Evolutionary conservation across 2,113 vertebrate genomes (phyloP), one percentile per base, ranked within the genome.

Genomic region (Saccopteryx leptura): DNA sequence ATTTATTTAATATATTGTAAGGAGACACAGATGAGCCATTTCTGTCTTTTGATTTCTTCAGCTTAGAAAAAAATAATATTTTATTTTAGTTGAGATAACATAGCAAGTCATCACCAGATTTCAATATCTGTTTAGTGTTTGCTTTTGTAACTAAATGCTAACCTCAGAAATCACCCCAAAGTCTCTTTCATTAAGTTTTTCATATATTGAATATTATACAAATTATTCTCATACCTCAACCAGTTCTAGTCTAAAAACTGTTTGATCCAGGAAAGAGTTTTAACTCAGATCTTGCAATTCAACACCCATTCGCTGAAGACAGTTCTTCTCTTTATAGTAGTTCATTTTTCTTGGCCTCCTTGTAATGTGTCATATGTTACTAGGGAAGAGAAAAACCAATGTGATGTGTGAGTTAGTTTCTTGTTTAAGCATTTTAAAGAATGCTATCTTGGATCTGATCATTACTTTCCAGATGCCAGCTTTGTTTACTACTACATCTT

Each of bases 21-120:
- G 39, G 28, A 93, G 60, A 81, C 5, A 81, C 19, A 87, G 9
- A 58, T 60, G 33, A 85, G 11, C 11, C 50, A 46, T 75, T 93
- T 85, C 83, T 94, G 33, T 72, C n/a, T 96, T 94, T 89, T 75
- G 17, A 96, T 91, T 96, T 96, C 18, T 89, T 93, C 74, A 95
- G 80, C 95, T 97, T 95, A 66, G 13, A 9, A 88, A 96, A 95
- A 84, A 88, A 56, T 78, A 79, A 93, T 80, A 88, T 91, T 96
- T 97, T 85, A 71, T 95, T 97, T 81, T 96, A 72, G 31, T 82
- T 91, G 12, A 75, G n/a, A 46, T 94, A 96, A 91, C 92, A 71
- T 97, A 71, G 31, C 61, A 97, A 97, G 68, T 97, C 76, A 95
- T 96, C 80, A 58, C 48, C 76, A 50, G 92, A 84, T 74, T 88